Evolutionary conservation across 2,797 vertebrate species (phyloP).

Genomic region (Coreius guichenoti): DNA sequence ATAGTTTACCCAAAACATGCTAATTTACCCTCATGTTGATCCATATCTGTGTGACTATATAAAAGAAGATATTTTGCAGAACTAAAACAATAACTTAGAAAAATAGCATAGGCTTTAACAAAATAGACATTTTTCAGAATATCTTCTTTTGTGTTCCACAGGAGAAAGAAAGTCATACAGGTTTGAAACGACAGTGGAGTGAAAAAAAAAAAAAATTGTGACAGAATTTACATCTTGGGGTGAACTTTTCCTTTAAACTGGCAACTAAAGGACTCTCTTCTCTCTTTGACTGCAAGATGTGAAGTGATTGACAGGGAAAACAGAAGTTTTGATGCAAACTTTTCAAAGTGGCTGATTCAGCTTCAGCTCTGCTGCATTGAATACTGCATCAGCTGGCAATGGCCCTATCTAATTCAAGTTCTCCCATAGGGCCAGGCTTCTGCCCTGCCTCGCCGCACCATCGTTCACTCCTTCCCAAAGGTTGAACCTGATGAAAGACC

Average conservation of each 20-base stretch:
- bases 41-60: not conserved
- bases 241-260: constrained; percentile 10
- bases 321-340: constrained; percentile 34
- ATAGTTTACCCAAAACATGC: not conserved
- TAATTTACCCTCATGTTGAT: not conserved
- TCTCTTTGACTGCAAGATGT: constrained; percentile 7
- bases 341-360: constrained; percentile 46
- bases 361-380: constrained; percentile 24
- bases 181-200: not conserved
- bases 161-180: not conserved
- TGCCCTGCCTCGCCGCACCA: constrained; percentile 20
- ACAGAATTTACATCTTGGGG: not conserved
- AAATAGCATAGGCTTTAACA: not conserved
- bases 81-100: not conserved
- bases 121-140: not conserved
- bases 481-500: constrained; percentile 64
- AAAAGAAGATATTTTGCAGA: not conserved
- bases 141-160: not conserved
- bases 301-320: constrained; percentile 15
- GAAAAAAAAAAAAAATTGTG: not conserved
- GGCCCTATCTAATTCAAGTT: constrained; percentile 29
- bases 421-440: constrained; percentile 29
- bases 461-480: constrained; percentile 54
- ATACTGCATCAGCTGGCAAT: constrained; percentile 40
- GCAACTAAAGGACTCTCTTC: not conserved